A percentile compares a stretch with the other conserved stretches of the same genome.
Evolutionary conservation across 1,140 invertebrate genomes (phyloP).

Genomic region (Scaptodrosophila lebanonensis): DNA sequence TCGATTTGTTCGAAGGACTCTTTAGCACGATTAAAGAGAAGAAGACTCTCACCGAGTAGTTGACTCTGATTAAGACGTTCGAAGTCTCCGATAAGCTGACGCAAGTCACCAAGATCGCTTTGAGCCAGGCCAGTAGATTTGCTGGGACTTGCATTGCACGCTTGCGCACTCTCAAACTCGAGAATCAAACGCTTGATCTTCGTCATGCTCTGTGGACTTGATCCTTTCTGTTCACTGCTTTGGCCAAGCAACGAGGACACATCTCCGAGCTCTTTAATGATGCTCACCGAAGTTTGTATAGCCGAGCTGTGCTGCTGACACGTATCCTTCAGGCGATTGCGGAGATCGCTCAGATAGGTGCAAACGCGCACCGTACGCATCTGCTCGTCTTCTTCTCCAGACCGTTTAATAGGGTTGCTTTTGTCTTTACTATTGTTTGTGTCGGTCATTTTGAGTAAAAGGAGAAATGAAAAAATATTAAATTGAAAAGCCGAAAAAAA

Average conservation of each 20-base stretch:
- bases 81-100: constrained; percentile 39
- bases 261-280: constrained; percentile 46
- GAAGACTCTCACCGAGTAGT: constrained; percentile 37
- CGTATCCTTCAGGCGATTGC: constrained; percentile 21
- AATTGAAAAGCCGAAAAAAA: too few relatives aligned
- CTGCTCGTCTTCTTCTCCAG: constrained; percentile 8
- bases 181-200: constrained; percentile 51
- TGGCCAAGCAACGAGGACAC: constrained; percentile 26
- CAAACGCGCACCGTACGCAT: constrained; percentile 30
- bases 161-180: constrained; percentile 38
- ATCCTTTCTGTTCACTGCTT: background rate
- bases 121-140: background rate
- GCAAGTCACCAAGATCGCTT: constrained; percentile 20
- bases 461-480: too few relatives aligned
- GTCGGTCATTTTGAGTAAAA: too few relatives aligned
- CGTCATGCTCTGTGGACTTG: constrained; percentile 4
- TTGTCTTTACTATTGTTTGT: too few relatives aligned
- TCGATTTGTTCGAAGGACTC: constrained; percentile 49
- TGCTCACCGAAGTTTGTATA: constrained; percentile 35
- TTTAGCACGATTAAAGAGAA: constrained; percentile 44
- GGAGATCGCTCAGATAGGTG: constrained; percentile 37
- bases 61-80: constrained; percentile 46
- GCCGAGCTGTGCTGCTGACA: constrained; percentile 28
- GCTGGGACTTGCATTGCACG: background rate
- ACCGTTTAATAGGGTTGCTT: background rate